phyloP scores from a whole-genome alignment of 2,113 vertebrate genomes.

The Odobenus rosmarus region DNA sequence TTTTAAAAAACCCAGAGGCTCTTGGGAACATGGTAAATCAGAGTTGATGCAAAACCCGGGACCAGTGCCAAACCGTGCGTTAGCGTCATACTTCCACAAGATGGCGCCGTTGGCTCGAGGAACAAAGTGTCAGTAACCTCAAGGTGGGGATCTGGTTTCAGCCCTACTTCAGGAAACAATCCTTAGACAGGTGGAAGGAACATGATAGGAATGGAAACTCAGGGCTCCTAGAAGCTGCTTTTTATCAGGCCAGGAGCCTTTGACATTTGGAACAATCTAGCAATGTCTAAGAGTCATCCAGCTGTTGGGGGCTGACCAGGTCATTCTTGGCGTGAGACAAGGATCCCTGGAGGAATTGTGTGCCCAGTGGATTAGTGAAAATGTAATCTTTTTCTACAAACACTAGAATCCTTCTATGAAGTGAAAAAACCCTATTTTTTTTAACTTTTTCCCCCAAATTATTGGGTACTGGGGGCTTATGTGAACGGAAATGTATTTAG shows the following conservation, averaged over 20 bases:
- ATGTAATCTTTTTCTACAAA: not conserved
- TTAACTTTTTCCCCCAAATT: not conserved
- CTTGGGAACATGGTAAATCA: fast-evolving
- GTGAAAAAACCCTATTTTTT: not conserved
- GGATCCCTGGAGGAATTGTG: not conserved
- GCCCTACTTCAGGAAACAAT: not conserved
- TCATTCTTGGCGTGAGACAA: not conserved
- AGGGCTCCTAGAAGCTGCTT: not conserved
- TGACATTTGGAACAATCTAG: not conserved
- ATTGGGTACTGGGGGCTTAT: not conserved
- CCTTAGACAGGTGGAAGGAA: not conserved
- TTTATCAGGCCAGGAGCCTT: not conserved
- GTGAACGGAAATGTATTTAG: not conserved
- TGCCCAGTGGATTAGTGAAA: not conserved
- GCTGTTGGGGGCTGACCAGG: not conserved
- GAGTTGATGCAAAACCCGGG: not conserved
- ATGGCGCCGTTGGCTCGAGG: slow-evolving; percentile 40
- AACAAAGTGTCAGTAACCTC: fast-evolving
- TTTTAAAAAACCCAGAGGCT: not conserved
- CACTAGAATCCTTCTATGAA: not conserved
- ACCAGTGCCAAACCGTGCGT: fast-evolving
- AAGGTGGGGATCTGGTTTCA: fast-evolving
- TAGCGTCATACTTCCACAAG: not conserved
- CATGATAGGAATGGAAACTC: not conserved
- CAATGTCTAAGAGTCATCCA: not conserved